Conservation (phyloP, 2,113 vertebrate genomes). For the Zosterops pallidus region DNA sequence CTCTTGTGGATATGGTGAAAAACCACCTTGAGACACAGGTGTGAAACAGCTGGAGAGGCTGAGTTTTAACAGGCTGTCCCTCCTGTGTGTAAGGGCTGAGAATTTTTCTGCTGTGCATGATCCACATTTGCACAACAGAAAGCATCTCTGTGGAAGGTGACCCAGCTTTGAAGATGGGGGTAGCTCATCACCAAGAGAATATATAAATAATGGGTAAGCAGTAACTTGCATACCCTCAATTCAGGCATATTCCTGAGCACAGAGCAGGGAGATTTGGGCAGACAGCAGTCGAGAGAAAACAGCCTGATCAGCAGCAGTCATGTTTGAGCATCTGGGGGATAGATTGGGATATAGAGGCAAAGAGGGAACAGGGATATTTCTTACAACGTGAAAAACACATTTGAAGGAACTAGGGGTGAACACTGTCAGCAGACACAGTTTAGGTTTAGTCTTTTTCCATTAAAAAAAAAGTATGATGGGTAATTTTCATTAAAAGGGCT, state of each 20-base stretch:
- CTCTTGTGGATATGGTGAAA: background rate
- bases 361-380: background rate
- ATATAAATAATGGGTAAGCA: background rate
- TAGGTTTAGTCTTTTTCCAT: background rate
- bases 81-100: background rate
- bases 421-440: background rate
- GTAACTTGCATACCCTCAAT: background rate
- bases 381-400: background rate
- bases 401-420: background rate
- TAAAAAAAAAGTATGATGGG: background rate
- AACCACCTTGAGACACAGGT: background rate
- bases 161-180: background rate
- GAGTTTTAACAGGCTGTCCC: background rate
- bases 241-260: background rate
- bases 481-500: constrained; percentile 45
- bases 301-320: background rate
- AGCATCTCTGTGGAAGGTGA: background rate
- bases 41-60: background rate
- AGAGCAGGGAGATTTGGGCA: background rate
- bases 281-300: background rate
- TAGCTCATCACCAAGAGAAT: background rate
- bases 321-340: background rate
- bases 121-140: background rate
- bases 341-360: background rate
- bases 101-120: background rate